These are phyloP conservation scores for Pachydiplax longipennis DNA, from an alignment of 2,888 invertebrate species.

Conservation along the genomic window DNA sequence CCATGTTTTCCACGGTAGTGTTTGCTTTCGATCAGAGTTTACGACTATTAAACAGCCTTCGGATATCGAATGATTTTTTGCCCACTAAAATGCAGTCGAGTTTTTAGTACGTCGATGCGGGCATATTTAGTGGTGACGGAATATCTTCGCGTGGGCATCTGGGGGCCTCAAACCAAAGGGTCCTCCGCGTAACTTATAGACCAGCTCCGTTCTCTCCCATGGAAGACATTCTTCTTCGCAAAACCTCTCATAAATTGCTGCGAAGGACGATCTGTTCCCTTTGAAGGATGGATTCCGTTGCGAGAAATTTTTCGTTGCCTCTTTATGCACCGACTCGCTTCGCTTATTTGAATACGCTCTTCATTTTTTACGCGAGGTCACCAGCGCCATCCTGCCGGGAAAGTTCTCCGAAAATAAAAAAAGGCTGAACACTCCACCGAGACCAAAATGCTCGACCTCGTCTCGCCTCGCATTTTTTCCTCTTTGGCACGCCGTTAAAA, in stretches of 20 bases:
- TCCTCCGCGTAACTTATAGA: background rate
- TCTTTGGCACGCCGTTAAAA: background rate
- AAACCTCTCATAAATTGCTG: background rate
- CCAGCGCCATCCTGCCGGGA: background rate
- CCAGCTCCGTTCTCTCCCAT: background rate
- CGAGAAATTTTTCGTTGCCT: background rate
- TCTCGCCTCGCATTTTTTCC: background rate
- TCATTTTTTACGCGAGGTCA: background rate
- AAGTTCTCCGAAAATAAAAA: background rate
- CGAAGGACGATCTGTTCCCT: background rate
- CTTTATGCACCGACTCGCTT: constrained; percentile 1
- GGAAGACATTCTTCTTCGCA: background rate
- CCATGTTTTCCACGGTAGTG: too few relatives aligned
- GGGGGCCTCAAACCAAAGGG: too few relatives aligned
- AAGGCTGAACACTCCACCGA: background rate
- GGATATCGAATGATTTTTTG: too few relatives aligned
- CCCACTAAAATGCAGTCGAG: too few relatives aligned
- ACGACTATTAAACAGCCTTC: too few relatives aligned
- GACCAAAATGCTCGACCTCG: background rate
- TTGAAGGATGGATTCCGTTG: background rate
- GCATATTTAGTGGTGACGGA: too few relatives aligned
- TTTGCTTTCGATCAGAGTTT: too few relatives aligned
- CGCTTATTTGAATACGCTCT: background rate
- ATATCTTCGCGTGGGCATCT: too few relatives aligned
- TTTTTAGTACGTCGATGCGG: too few relatives aligned